Percentiles rank a stretch among this genome's conserved stretches.
Conservation (phyloP, 2,888 invertebrate species). For the Mellilla xanthometata region DNA sequence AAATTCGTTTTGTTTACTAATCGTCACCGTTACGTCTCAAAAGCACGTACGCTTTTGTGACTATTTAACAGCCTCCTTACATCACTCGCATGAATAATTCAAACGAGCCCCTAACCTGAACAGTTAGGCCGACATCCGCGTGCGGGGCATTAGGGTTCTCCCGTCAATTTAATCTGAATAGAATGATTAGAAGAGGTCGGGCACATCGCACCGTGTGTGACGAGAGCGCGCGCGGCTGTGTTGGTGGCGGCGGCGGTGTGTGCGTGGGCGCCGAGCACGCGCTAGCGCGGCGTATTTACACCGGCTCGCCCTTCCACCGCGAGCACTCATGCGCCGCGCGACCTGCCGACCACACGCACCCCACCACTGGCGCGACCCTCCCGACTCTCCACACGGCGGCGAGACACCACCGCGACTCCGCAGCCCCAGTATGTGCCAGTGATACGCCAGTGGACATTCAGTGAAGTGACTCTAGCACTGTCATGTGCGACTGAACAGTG, state of each 20-base stretch:
- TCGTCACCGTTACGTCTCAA: no score
- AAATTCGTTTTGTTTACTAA: no score
- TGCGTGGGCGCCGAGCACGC: conserved; percentile 70
- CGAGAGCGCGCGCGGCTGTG: conserved; percentile 29
- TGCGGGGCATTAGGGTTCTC: conserved; percentile 44
- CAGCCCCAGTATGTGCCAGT: conserved; percentile 71
- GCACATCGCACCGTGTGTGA: conserved; percentile 42
- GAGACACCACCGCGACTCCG: conserved; percentile 50
- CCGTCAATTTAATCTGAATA: conserved; percentile 50
- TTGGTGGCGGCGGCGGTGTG: conserved; percentile 43
- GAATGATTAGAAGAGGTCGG: conserved; percentile 42
- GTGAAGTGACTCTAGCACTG: conserved; percentile 74
- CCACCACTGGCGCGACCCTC: conserved; percentile 63
- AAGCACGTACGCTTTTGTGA: background rate
- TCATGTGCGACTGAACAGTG: conserved; percentile 69
- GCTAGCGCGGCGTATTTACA: conserved; percentile 75
- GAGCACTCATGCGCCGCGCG: conserved; percentile 79
- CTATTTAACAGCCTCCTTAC: conserved; percentile 17
- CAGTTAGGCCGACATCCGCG: conserved; percentile 42
- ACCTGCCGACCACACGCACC: conserved; percentile 75
- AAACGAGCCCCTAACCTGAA: conserved; percentile 27
- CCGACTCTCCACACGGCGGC: conserved; percentile 47
- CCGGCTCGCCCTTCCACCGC: conserved; percentile 78
- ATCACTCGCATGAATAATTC: conserved; percentile 34
- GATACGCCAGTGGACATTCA: conserved; percentile 63